Conservation (phyloP, 1,140 invertebrate genomes). For the Heliconius eleuchia region DNA sequence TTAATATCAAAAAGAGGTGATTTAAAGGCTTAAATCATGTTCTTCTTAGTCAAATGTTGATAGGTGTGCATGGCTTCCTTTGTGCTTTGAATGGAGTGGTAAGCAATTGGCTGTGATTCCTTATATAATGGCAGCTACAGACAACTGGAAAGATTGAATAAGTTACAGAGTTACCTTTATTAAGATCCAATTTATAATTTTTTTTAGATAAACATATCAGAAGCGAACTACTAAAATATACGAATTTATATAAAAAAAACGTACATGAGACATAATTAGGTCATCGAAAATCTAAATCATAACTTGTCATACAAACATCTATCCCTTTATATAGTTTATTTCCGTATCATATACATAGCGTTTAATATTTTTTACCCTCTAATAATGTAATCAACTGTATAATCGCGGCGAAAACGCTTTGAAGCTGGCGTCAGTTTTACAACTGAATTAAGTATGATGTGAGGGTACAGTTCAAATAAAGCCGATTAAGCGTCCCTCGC, state of each 20-base stretch:
- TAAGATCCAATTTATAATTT: too few species aligned
- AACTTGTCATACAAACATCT: neutral
- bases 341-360: neutral
- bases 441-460: constrained; percentile 52
- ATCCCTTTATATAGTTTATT: neutral
- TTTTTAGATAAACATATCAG: too few species aligned
- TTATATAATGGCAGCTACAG: neutral
- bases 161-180: too few species aligned
- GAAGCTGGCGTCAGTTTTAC: constrained; percentile 28
- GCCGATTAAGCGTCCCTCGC: constrained; percentile 62
- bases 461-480: constrained; percentile 63
- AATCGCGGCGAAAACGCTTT: constrained; percentile 20
- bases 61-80: neutral
- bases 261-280: neutral
- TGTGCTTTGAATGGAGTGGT: neutral
- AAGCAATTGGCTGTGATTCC: neutral
- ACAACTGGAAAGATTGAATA: neutral
- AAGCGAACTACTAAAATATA: too few species aligned
- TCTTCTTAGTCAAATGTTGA: neutral
- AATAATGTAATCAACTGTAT: neutral
- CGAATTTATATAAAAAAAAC: neutral
- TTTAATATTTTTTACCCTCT: neutral
- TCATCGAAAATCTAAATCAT: too few species aligned
- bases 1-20: neutral
- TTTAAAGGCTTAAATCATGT: neutral